Evolutionary conservation across 1,140 invertebrate genomes (phyloP).

Genomic region (Thaumatotibia leucotreta): DNA sequence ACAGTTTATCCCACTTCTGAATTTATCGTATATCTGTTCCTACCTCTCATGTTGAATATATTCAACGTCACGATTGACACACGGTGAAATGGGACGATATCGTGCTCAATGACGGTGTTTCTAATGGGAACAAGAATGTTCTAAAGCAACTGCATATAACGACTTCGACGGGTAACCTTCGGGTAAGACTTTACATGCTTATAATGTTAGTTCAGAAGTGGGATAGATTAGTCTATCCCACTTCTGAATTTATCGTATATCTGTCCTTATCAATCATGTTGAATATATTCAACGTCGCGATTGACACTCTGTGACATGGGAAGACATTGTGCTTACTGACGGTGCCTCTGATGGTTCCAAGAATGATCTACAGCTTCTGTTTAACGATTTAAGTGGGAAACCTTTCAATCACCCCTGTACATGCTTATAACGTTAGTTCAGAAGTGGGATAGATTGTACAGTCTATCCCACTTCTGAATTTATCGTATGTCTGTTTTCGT

Average conservation of each 20-base stretch:
- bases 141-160: slow-evolving; percentile 73
- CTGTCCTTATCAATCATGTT: background rate
- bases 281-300: slow-evolving; percentile 93
- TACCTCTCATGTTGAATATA: slow-evolving; percentile 80
- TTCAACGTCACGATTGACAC: slow-evolving; percentile 88
- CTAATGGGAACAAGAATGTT: slow-evolving; percentile 89
- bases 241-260: background rate
- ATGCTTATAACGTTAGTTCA: too few relatives aligned
- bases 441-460: too few relatives aligned
- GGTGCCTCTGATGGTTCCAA: slow-evolving; percentile 96
- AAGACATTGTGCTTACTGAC: slow-evolving; percentile 91
- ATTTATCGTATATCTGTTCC: too few relatives aligned
- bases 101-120: slow-evolving; percentile 92
- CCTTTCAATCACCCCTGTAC: too few relatives aligned
- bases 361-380: slow-evolving; percentile 70
- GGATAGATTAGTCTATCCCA: too few relatives aligned
- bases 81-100: slow-evolving; percentile 87
- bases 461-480: background rate
- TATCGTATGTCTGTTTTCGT: background rate
- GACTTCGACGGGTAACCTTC: slow-evolving; percentile 75
- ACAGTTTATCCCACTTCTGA: too few relatives aligned
- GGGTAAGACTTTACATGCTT: too few relatives aligned
- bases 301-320: slow-evolving; percentile 83
- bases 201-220: too few relatives aligned
- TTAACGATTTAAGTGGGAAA: slow-evolving; percentile 78